Evolutionary conservation across 2,113 vertebrate species (phyloP).

Genomic region (Corythaeola cristata): DNA sequence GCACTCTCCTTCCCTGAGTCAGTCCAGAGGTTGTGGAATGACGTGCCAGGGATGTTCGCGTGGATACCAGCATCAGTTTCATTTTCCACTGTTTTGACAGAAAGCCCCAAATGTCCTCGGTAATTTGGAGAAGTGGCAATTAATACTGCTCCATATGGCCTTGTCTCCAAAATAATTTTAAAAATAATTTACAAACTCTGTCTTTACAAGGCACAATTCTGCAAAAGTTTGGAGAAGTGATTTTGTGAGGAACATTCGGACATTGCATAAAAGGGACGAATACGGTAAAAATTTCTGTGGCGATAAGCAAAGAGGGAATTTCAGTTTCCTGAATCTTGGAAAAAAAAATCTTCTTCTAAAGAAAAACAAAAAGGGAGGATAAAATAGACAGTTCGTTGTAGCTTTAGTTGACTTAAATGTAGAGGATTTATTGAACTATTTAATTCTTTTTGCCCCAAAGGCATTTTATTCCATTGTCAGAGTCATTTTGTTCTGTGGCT

Average conservation of each 20-base stretch:
- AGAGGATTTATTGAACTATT: not conserved
- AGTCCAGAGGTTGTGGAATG: rapidly evolving
- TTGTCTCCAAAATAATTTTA: conserved; percentile 16
- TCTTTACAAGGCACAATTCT: not conserved
- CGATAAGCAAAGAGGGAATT: not conserved
- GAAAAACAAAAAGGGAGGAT: not conserved
- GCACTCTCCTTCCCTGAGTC: not conserved
- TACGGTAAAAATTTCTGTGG: not conserved
- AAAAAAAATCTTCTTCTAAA: not conserved
- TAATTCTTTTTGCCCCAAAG: not conserved
- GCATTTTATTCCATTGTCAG: not conserved
- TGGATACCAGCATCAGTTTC: not conserved
- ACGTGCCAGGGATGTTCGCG: not conserved
- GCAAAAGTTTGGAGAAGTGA: not conserved
- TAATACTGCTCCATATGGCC: not conserved
- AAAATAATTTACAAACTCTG: conserved; percentile 33
- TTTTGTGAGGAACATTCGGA: not conserved
- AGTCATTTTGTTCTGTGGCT: not conserved
- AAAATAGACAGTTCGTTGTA: not conserved
- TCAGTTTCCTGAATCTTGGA: not conserved
- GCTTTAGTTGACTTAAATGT: not conserved
- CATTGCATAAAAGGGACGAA: not conserved
- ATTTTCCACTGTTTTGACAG: not conserved
- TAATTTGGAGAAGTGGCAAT: conserved; percentile 44
- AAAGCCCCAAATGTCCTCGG: not conserved